A percentile compares a stretch with the other conserved stretches of the same genome.
These are phyloP conservation scores for Xanthorhoe designata DNA, from an alignment of 2,888 invertebrate species.

Conservation along the genomic window DNA sequence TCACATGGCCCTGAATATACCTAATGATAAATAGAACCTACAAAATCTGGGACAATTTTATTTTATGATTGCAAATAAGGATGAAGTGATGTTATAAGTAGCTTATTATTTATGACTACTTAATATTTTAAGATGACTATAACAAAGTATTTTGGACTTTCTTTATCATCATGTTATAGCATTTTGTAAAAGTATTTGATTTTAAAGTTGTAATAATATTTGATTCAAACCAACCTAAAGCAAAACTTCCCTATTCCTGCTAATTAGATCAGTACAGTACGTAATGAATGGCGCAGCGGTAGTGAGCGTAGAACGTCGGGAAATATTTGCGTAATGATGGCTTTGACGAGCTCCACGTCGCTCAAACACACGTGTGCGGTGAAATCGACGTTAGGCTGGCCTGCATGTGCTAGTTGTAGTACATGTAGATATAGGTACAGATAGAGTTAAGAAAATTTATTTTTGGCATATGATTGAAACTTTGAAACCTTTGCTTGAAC, in stretches of 20 bases:
- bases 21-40: neutral
- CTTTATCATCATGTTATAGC: neutral
- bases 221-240: neutral
- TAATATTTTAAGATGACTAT: no score
- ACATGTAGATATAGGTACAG: neutral
- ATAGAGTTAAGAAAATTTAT: no score
- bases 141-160: no score
- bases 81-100: no score
- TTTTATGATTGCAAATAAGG: neutral
- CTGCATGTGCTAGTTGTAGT: conserved; percentile 10
- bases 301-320: conserved; percentile 49
- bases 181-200: neutral
- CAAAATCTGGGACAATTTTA: neutral
- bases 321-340: conserved; percentile 63
- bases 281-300: conserved; percentile 61
- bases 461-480: neutral
- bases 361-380: conserved; percentile 48
- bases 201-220: no score
- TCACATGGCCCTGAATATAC: neutral
- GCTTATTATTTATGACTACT: no score
- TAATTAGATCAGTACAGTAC: conserved; percentile 59
- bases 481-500: no score
- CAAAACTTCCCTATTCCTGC: conserved; percentile 33
- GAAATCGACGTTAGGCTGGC: conserved; percentile 45
- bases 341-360: conserved; percentile 52